Base-by-base conservation (phyloP, 2,888 invertebrate species). In the Clusia tigrina region DNA sequence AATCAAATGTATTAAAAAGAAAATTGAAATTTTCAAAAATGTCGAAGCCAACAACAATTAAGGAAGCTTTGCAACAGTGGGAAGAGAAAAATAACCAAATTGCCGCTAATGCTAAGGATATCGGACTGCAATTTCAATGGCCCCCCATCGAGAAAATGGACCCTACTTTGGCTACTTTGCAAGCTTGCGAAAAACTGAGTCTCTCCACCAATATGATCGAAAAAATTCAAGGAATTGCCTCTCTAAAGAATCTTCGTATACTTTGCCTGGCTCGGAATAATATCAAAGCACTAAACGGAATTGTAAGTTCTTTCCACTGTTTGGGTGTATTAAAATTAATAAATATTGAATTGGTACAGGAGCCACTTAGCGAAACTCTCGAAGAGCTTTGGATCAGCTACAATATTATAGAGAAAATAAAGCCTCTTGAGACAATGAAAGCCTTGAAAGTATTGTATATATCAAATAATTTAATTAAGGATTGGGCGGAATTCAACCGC, bases 91-190 rank as follows among this genome's bases (percentile, higher is more conserved):
- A 87, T 0, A 89, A 87, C 46, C 86, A 88, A 70, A 87, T 89
- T 54, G 88, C 91, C 0, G 85, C 86, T 0, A 89, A 90, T 67
- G 89, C 91, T 1, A 88, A 85, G 5, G 92, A 94, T 69, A 90
- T 98, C 1, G 89, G 89, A 65, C 85, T 98, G 53, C 91, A 90
- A 68, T 96, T 96, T 74, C 93, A 94, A 78, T 93, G 91, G 88
- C 96, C 96, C 0, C 95, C 96, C 0, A 94, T 98, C 60, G 97
- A 97, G 78, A 96, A 95, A 85, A 95, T 98, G 94, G 97, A 98
- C 78, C 91, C 89, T 63, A 89, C 91, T 1, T 85, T 97, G 23
- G 88, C 91, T 1, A 87, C 87, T 1, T 85, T 97, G 2, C 83
- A 86, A 1, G 89, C 88, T 67, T 95, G 95, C 87, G 89, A 94